These are phyloP conservation scores for Pantala flavescens DNA, from an alignment of 1,140 invertebrate species.

Conservation along the genomic window DNA sequence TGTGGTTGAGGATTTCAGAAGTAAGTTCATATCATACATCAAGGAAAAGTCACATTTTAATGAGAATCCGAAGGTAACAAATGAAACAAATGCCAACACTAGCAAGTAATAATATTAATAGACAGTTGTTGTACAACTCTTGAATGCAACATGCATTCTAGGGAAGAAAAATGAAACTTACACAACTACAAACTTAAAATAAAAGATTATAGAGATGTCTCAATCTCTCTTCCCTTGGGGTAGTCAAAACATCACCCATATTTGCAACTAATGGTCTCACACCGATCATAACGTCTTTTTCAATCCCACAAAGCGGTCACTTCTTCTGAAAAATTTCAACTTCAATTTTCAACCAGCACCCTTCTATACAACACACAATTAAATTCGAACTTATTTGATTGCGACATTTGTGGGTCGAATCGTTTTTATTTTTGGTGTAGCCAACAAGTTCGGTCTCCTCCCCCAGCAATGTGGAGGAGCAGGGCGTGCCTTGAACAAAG, in stretches of 20 bases:
- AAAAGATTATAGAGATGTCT: slow-evolving; percentile 6
- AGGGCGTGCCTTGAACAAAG: too few species aligned
- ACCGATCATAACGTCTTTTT: not conserved
- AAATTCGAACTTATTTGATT: too few species aligned
- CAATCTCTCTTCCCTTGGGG: slow-evolving; percentile 7
- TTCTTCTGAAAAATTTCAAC: not conserved
- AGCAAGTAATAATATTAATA: slow-evolving; percentile 11
- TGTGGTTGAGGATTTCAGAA: too few species aligned
- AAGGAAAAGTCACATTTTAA: slow-evolving; percentile 10
- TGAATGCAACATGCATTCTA: slow-evolving; percentile 9
- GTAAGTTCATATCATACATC: not conserved
- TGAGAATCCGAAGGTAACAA: slow-evolving; percentile 9
- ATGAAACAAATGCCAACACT: slow-evolving; percentile 9
- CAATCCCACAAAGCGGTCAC: not conserved
- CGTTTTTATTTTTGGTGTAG: too few species aligned
- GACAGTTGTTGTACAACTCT: slow-evolving; percentile 9
- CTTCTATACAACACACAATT: too few species aligned
- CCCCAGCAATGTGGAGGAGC: too few species aligned
- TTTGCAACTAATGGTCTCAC: not conserved
- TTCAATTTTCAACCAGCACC: too few species aligned
- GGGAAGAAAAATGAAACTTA: slow-evolving; percentile 10
- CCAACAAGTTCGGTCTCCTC: too few species aligned
- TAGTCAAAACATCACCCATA: not conserved
- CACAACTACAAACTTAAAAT: slow-evolving; percentile 10
- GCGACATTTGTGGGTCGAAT: too few species aligned